Conservation (phyloP, 1,140 invertebrate species). For the Zaprionus taronus region DNA sequence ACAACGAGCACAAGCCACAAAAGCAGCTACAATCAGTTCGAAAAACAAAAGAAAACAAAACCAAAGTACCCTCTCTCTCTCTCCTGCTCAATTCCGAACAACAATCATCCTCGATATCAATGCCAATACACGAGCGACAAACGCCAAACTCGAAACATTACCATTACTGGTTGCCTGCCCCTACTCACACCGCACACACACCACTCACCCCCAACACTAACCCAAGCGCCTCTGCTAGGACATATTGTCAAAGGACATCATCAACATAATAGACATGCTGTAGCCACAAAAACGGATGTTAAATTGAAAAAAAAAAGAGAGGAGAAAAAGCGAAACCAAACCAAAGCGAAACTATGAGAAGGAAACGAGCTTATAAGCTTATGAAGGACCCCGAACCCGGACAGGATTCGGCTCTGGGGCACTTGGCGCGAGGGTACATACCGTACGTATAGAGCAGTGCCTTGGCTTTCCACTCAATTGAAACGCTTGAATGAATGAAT, state of each 20-base stretch:
- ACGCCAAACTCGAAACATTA: constrained; percentile 39
- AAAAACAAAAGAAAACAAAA: constrained; percentile 27
- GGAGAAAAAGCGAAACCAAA: constrained; percentile 19
- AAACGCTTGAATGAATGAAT: constrained; percentile 66
- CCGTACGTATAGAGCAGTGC: constrained; percentile 3
- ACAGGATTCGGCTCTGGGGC: background rate
- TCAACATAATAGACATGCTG: constrained; percentile 72
- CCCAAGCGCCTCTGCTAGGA: background rate
- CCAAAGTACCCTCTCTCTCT: background rate
- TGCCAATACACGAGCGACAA: constrained; percentile 38
- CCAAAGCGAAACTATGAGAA: constrained; percentile 48
- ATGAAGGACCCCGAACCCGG: constrained; percentile 30
- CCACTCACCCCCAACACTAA: background rate
- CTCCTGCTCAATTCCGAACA: background rate
- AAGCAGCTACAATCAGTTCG: constrained; percentile 38
- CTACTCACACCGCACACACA: background rate
- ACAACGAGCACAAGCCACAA: constrained; percentile 7
- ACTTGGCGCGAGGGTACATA: background rate
- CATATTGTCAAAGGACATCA: constrained; percentile 75
- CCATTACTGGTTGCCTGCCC: constrained; percentile 25
- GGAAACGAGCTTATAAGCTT: constrained; percentile 74
- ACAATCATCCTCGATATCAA: constrained; percentile 43
- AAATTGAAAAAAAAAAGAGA: constrained; percentile 65
- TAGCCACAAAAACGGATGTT: constrained; percentile 74
- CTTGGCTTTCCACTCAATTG: constrained; percentile 70